These are phyloP conservation scores for Andricus quercusramuli DNA, from an alignment of 2,888 invertebrate species.

Conservation along the genomic window DNA sequence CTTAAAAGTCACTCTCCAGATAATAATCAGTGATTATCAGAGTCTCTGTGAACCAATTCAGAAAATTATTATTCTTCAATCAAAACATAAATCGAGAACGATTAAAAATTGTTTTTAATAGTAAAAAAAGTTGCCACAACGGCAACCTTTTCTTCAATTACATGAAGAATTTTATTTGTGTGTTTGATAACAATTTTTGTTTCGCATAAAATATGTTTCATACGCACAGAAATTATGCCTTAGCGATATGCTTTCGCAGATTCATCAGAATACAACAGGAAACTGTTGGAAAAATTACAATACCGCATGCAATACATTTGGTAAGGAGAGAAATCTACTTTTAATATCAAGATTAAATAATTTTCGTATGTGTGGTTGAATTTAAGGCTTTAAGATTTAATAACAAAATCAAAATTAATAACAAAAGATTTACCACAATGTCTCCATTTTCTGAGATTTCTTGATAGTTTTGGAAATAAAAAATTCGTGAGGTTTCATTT, in stretches of 20 bases:
- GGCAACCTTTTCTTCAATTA: neutral
- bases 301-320: conserved; percentile 53
- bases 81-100: neutral
- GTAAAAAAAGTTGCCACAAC: neutral
- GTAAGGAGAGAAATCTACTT: conserved; percentile 48
- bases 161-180: neutral
- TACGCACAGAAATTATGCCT: conserved; percentile 59
- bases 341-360: neutral
- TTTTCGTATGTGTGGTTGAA: too few species aligned
- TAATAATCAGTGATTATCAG: conserved; percentile 26
- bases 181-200: neutral
- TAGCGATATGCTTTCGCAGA: conserved; percentile 59
- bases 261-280: conserved; percentile 56
- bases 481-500: neutral
- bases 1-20: conserved; percentile 17
- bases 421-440: neutral
- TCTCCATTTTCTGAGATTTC: neutral
- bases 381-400: too few species aligned
- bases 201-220: conserved; percentile 57
- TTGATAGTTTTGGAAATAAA: neutral
- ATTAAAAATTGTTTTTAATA: neutral
- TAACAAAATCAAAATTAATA: neutral
- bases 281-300: conserved; percentile 53
- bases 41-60: conserved; percentile 12
- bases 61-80: neutral